Base-by-base conservation (phyloP, 2,888 invertebrate genomes). In the Fragum whitleyi region DNA sequence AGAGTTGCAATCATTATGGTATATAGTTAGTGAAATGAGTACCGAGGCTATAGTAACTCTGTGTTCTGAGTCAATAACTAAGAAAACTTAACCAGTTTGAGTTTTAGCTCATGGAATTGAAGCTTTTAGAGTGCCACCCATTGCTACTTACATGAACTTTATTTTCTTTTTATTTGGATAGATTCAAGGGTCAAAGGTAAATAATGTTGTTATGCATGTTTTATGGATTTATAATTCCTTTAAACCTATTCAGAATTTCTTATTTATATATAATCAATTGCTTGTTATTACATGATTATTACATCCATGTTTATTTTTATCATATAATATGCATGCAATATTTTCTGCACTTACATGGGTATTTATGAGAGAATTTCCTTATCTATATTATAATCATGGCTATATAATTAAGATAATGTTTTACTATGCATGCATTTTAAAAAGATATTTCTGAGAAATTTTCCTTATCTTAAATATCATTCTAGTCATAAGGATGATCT, bases 11-110 rank as follows among this genome's bases (percentile, higher is more conserved):
- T 57, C 57, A 57, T 23, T 57, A 62, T 65, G 42, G 42, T 65
- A 65, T 65, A 65, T 65, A 29, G 65, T 42, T 39, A 65, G 65
- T 39, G 39, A 65, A 61, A 29, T 65, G 65, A 65, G 65, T n/a
- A 39, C 23, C 9, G 26, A 61, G 29, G n/a, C 29, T 29, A 6
- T 65, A 65, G 65, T 42, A 36, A 42, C 65, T 65, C 65, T 7
- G 9, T 6, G 32, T 36, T 61, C 32, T 29, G 61, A 61, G 61
- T 61, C 61, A 61, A 61, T 61, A 57, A 26, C 26, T 23, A 7
- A 57, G 26, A 57, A 28, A 28, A 57, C 26, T 11, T 57, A 7
- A 9, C 3, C 2, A n/a, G 5, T n/a, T 47, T 19, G 16, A 14
- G 14, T 47, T 47, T 9, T 47, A n/a, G 14, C 19, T 47, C 14